Conservation (phyloP, 2,888 invertebrate genomes). For the Chelonus formosanus region DNA sequence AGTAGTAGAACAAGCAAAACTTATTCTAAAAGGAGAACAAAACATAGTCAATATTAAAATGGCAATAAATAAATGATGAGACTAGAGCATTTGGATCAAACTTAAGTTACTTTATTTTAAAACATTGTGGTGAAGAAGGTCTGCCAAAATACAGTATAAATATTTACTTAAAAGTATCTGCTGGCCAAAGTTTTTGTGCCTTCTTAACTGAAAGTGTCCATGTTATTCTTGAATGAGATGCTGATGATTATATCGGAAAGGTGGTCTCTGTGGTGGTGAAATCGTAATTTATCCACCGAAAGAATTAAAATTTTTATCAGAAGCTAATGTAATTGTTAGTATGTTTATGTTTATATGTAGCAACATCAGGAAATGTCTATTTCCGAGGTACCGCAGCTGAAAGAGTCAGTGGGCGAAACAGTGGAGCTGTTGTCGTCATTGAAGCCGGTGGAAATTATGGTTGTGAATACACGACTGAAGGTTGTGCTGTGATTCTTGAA, state of each 20-base stretch:
- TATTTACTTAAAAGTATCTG: conserved; percentile 88
- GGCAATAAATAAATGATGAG: conserved; percentile 88
- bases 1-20: conserved; percentile 76
- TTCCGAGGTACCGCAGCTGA: conserved; percentile 98
- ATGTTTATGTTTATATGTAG: conserved; percentile 98
- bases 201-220: conserved; percentile 91
- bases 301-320: conserved; percentile 85
- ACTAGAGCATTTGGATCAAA: conserved; percentile 94
- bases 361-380: conserved; percentile 92
- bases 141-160: conserved; percentile 83
- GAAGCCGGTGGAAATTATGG: conserved; percentile 99
- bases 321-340: conserved; percentile 95
- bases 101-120: conserved; percentile 93
- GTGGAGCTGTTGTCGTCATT: conserved; percentile 93
- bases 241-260: conserved; percentile 98
- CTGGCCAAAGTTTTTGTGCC: conserved; percentile 99
- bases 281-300: conserved; percentile 93
- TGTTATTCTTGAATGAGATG: conserved; percentile 93
- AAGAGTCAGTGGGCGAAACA: conserved; percentile 97
- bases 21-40: conserved; percentile 78
- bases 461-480: conserved; percentile 99
- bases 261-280: conserved; percentile 95
- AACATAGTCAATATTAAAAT: conserved; percentile 77
- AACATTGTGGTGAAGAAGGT: conserved; percentile 88
- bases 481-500: conserved; percentile 88